phyloP scores from a whole-genome alignment of 2,888 invertebrate species.

The Tuta absoluta region DNA sequence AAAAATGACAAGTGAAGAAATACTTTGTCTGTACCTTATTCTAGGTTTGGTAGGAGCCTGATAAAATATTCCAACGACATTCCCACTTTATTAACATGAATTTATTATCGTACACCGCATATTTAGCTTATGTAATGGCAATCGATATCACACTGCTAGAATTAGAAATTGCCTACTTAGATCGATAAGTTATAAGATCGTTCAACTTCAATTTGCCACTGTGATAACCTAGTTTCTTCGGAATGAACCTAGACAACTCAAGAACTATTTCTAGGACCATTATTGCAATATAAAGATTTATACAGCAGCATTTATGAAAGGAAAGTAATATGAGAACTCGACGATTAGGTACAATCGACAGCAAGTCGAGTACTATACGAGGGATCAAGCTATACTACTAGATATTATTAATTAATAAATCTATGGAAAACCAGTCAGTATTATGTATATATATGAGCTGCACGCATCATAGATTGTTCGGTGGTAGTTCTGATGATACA shows the following conservation, averaged over 20 bases:
- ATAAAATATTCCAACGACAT: not conserved
- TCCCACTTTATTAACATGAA: not conserved
- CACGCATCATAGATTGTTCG: too few species aligned
- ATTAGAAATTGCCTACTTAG: slow-evolving; percentile 28
- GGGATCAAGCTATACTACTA: too few species aligned
- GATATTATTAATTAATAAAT: too few species aligned
- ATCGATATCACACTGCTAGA: slow-evolving; percentile 1
- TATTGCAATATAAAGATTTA: slow-evolving; percentile 2
- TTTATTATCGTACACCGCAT: slow-evolving; percentile 29
- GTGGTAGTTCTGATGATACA: too few species aligned
- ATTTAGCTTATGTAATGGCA: slow-evolving; percentile 14
- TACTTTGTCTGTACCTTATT: not conserved
- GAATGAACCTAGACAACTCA: slow-evolving; percentile 35
- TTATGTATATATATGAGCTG: too few species aligned
- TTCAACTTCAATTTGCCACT: slow-evolving; percentile 40
- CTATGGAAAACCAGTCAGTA: too few species aligned
- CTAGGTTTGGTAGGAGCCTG: not conserved
- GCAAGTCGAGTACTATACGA: too few species aligned
- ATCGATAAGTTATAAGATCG: slow-evolving; percentile 26
- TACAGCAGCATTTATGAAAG: not conserved
- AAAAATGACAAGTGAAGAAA: not conserved
- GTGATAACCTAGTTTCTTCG: slow-evolving; percentile 46
- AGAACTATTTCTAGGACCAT: slow-evolving; percentile 20
- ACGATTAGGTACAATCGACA: too few species aligned
- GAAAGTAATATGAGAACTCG: slow-evolving; percentile 4